Evolutionary conservation across 2,113 vertebrate species (phyloP).

Genomic region (Mungos mungo): DNA sequence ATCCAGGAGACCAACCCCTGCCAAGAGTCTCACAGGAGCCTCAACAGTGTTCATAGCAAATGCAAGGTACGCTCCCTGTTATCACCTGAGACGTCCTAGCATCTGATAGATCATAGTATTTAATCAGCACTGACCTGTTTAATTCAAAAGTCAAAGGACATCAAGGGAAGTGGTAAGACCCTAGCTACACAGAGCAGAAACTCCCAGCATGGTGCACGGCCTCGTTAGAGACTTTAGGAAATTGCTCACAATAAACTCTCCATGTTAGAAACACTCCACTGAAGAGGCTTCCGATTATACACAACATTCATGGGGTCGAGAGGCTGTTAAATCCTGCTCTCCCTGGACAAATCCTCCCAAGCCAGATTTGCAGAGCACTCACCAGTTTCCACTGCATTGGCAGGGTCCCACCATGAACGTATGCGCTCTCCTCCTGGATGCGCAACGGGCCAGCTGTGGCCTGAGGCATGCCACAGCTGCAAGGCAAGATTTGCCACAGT

Average conservation of each 20-base stretch:
- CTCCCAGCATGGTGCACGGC: background rate
- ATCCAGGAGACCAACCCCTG: background rate
- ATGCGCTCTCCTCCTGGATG: background rate
- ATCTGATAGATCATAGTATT: background rate
- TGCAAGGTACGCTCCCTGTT: background rate
- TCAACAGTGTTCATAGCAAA: background rate
- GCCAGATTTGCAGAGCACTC: background rate
- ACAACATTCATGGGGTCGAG: background rate
- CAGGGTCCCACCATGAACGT: background rate
- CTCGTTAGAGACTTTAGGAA: background rate
- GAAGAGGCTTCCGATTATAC: background rate
- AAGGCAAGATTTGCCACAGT: background rate
- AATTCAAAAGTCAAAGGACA: background rate
- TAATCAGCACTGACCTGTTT: background rate
- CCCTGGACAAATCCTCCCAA: background rate
- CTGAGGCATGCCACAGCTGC: background rate
- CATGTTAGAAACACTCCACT: background rate
- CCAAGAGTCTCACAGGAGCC: background rate
- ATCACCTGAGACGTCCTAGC: too few species aligned
- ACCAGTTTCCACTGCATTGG: background rate
- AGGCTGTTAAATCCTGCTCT: background rate
- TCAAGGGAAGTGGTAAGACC: background rate
- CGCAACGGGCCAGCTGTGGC: background rate
- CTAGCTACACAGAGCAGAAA: background rate
- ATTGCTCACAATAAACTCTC: background rate